phyloP scores from a whole-genome alignment of 1,140 invertebrate species.

The Solen grandis region DNA sequence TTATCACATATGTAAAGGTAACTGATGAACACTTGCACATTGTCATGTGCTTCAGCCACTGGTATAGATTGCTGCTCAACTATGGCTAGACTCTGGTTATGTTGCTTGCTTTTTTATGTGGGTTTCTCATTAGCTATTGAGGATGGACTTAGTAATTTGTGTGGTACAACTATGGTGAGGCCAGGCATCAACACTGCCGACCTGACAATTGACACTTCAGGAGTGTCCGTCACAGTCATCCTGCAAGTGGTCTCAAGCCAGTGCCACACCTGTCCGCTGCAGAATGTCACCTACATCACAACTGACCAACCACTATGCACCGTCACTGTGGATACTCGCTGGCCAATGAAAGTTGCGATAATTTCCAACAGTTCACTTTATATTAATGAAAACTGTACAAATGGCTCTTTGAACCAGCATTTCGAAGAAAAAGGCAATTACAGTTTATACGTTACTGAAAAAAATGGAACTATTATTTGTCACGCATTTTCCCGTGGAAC shows the following conservation, averaged over 20 bases:
- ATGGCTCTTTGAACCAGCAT: slow-evolving; percentile 8
- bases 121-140: too few relatives aligned
- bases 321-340: slow-evolving; percentile 60
- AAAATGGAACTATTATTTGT: slow-evolving; percentile 16
- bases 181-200: slow-evolving; percentile 32
- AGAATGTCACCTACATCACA: slow-evolving; percentile 34
- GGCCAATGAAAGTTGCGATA: slow-evolving; percentile 60
- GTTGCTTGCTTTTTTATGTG: too few relatives aligned
- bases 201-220: slow-evolving; percentile 22
- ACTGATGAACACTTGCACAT: too few relatives aligned
- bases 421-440: slow-evolving; percentile 63
- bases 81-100: too few relatives aligned
- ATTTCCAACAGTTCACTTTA: background rate
- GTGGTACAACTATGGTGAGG: background rate
- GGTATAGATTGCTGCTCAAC: too few relatives aligned
- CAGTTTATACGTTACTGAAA: slow-evolving; percentile 54
- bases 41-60: too few relatives aligned
- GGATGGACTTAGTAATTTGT: too few relatives aligned
- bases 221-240: slow-evolving; percentile 27
- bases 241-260: slow-evolving; percentile 34
- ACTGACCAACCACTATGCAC: slow-evolving; percentile 40
- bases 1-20: too few relatives aligned
- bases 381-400: slow-evolving; percentile 29
- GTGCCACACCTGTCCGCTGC: slow-evolving; percentile 38
- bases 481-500: slow-evolving; percentile 31